These are phyloP conservation scores for Aurelia coerulea DNA, from an alignment of 30 jellyfish, hydroid and myxozoan genomes.

Conservation along the genomic window DNA sequence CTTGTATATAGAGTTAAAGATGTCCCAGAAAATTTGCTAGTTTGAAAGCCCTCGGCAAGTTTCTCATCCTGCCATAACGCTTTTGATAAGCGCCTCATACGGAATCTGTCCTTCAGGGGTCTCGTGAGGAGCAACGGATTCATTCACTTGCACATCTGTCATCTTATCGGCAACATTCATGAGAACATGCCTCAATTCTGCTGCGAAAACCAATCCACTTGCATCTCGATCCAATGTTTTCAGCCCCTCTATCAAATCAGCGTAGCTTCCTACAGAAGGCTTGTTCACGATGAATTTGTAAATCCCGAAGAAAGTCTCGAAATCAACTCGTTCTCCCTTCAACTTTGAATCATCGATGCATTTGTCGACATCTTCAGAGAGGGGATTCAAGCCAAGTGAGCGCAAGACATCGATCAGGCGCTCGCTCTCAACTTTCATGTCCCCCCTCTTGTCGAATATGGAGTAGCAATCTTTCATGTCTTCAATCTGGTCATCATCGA, in stretches of 20 bases:
- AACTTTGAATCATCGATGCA: constrained; percentile 51
- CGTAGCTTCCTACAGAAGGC: constrained; percentile 89
- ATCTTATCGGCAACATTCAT: constrained; percentile 91
- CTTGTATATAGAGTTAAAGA: no score
- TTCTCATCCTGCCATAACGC: constrained; percentile 80
- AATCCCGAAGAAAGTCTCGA: constrained; percentile 87
- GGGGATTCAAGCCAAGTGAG: constrained; percentile 97
- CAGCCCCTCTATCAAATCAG: constrained; percentile 96
- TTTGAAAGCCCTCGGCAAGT: no score
- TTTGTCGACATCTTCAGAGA: constrained; percentile 80
- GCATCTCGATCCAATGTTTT: constrained; percentile 93
- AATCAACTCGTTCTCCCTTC: constrained; percentile 77
- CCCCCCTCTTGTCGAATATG: constrained; percentile 91
- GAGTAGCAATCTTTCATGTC: constrained; percentile 93
- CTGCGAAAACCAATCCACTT: constrained; percentile 89
- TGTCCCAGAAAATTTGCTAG: no score
- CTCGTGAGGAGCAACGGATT: constrained; percentile 74
- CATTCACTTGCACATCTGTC: constrained; percentile 92
- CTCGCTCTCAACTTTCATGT: constrained; percentile 77
- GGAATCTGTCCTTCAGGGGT: constrained; percentile 84
- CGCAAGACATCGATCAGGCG: constrained; percentile 84
- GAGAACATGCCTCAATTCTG: constrained; percentile 88
- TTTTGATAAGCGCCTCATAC: constrained; percentile 85
- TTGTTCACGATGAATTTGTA: constrained; percentile 74
- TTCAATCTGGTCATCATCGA: constrained; percentile 87